These are phyloP conservation scores for Glaucopsyche alexis DNA, from an alignment of 2,888 invertebrate species.

Conservation along the genomic window DNA sequence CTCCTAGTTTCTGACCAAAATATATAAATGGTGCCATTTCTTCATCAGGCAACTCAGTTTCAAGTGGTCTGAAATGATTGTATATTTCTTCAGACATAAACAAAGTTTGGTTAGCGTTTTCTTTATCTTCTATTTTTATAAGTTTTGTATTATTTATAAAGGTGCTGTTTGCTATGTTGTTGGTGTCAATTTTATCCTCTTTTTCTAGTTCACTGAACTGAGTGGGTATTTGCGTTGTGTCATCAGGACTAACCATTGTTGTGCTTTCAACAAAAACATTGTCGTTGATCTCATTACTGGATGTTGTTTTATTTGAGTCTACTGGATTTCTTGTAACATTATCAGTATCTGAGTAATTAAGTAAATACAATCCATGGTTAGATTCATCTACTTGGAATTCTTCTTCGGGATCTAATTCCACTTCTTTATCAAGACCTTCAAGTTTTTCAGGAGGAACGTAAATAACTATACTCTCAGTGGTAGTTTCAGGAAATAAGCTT, in stretches of 20 bases:
- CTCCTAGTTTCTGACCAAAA: constrained; percentile 83
- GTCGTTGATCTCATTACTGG: constrained; percentile 47
- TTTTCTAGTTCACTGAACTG: constrained; percentile 46
- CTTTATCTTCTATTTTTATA: constrained; percentile 63
- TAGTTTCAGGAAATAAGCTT: constrained; percentile 52
- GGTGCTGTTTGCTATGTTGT: constrained; percentile 61
- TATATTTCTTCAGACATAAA: constrained; percentile 82
- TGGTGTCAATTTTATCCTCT: constrained; percentile 58
- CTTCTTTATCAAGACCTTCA: constrained; percentile 69
- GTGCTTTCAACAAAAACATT: constrained; percentile 46
- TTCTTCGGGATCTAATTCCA: constrained; percentile 74
- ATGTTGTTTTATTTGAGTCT: constrained; percentile 51
- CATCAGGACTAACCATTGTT: constrained; percentile 37
- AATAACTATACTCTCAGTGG: constrained; percentile 61
- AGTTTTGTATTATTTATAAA: constrained; percentile 55
- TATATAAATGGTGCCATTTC: constrained; percentile 85
- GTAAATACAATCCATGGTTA: constrained; percentile 73
- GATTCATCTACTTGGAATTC: constrained; percentile 78
- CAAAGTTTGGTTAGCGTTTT: constrained; percentile 74
- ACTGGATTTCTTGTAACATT: constrained; percentile 58
- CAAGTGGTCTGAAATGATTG: constrained; percentile 82
- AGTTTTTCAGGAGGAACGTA: constrained; percentile 73
- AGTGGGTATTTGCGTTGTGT: constrained; percentile 44
- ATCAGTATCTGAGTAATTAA: constrained; percentile 74
- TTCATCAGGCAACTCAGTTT: constrained; percentile 81